Conservation (phyloP, 1,140 invertebrate species). For the Drosophila athabasca region DNA sequence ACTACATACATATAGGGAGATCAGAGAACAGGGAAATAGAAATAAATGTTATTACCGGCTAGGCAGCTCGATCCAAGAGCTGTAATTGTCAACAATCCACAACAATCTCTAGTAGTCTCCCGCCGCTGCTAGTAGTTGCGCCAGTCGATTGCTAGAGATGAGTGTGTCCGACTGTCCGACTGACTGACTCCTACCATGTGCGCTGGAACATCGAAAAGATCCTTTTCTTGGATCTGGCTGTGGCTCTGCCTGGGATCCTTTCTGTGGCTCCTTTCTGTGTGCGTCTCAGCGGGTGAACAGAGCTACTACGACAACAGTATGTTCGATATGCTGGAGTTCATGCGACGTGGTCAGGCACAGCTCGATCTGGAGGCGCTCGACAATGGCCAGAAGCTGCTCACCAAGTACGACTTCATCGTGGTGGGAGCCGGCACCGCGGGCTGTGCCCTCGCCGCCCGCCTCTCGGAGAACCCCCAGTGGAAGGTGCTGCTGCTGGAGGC, state of each 20-base stretch:
- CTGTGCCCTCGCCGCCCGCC: constrained; percentile 87
- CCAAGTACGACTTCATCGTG: constrained; percentile 87
- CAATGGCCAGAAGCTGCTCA: constrained; percentile 65
- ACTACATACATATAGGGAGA: background rate
- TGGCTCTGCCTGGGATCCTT: background rate
- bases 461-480: constrained; percentile 86
- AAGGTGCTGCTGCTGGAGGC: constrained; percentile 89
- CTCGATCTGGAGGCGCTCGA: constrained; percentile 76
- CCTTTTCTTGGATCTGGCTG: too few relatives aligned
- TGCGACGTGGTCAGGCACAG: constrained; percentile 53
- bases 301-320: constrained; percentile 39
- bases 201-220: background rate
- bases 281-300: constrained; percentile 2
- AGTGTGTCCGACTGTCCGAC: constrained; percentile 31
- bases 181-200: constrained; percentile 20
- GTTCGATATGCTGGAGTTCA: constrained; percentile 37
- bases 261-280: background rate
- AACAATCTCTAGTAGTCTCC: constrained; percentile 3
- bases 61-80: background rate
- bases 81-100: background rate
- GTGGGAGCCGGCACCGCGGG: constrained; percentile 91
- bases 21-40: too few relatives aligned
- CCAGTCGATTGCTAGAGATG: constrained; percentile 37
- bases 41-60: too few relatives aligned
- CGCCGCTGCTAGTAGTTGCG: background rate